Evolutionary conservation across 35 echinoderm and acorn worm species (phyloP), one percentile per base, ranked within the genome.

Genomic region (Antedon bifida): DNA sequence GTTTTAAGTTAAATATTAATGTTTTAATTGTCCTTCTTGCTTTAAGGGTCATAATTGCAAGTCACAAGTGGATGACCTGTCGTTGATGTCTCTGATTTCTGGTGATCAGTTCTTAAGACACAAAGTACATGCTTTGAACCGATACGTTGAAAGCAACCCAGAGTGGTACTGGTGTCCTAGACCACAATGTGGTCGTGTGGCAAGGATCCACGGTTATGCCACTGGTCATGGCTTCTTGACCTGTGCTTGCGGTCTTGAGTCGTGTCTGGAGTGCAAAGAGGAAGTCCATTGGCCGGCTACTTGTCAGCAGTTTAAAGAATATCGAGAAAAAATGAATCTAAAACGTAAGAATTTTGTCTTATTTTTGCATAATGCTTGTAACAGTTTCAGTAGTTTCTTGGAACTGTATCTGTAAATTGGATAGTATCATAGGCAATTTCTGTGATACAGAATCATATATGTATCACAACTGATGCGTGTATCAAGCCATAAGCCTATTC

Each of bases 271-370:
- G 21, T 99, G 90, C 82, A 99, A 90, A 76, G 90, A 87, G 75
- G 84, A 74, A 35, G 90, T 77, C 39, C 95, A 99, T 83, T 99
- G 95, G 95, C 95, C 95, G 19, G 95, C 90, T 75, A 86, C 91
- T 21, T 99, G 95, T 78, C 81, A 90, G 32, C 95, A 99, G 55
- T 89, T 88, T 51, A 81, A 36, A 76, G 55, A 74, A 11, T 99
- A 99, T 81, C 74, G 85, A 31, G 33, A 78, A 8, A 76, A 82
- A 33, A 76, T 88, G 11, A 34, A 82, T 4, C 76, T 79, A 29
- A 82, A 35, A 83, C 79, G 91, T 93, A 89, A 81, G 36, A 26
- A 64, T 14, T 42, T 42, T 42, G 38, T 42, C 38, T 7, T 7
- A 42, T 42, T 42, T 42, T 42, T 42, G 38, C 4, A 7, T 4